A percentile compares a stretch with the other conserved stretches of the same genome.
Conservation (phyloP, 2,888 invertebrate genomes). For the Orthosia cruda region DNA sequence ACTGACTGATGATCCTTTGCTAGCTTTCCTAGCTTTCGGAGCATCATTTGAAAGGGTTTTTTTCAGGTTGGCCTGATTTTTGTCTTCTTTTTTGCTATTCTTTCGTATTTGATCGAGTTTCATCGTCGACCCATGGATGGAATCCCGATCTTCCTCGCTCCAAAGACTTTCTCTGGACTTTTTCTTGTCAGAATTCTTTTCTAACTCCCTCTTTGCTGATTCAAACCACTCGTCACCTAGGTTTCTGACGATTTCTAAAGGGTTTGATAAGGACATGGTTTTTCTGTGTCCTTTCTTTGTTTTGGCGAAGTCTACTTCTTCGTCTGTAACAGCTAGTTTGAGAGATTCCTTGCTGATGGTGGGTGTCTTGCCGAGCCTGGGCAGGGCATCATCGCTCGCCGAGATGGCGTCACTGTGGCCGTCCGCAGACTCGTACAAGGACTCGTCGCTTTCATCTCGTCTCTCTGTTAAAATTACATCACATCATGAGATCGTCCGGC, state of each 20-base stretch:
- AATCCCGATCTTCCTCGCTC: constrained; percentile 89
- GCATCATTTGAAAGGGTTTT: constrained; percentile 83
- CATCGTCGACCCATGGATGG: constrained; percentile 84
- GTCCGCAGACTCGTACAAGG: constrained; percentile 89
- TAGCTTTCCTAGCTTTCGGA: constrained; percentile 85
- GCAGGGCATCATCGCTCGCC: constrained; percentile 87
- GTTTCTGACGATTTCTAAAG: constrained; percentile 87
- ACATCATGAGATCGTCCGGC: constrained; percentile 52
- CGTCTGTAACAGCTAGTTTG: constrained; percentile 88
- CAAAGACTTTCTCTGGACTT: constrained; percentile 90
- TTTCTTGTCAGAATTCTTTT: constrained; percentile 86
- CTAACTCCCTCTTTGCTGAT: constrained; percentile 83
- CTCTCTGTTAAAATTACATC: constrained; percentile 82
- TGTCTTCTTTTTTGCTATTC: constrained; percentile 87
- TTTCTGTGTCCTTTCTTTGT: constrained; percentile 88
- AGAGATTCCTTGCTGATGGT: constrained; percentile 89
- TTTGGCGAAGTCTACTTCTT: constrained; percentile 83
- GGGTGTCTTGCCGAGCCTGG: constrained; percentile 85
- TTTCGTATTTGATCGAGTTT: constrained; percentile 85
- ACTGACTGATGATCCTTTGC: constrained; percentile 88
- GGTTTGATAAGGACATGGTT: constrained; percentile 90
- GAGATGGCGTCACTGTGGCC: constrained; percentile 89
- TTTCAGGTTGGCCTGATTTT: constrained; percentile 78
- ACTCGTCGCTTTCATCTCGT: constrained; percentile 90
- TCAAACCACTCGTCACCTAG: constrained; percentile 90